A percentile compares a stretch with the other conserved stretches of the same genome.
phyloP scores from a whole-genome alignment of 1,140 invertebrate genomes.

The Drosophila azteca region DNA sequence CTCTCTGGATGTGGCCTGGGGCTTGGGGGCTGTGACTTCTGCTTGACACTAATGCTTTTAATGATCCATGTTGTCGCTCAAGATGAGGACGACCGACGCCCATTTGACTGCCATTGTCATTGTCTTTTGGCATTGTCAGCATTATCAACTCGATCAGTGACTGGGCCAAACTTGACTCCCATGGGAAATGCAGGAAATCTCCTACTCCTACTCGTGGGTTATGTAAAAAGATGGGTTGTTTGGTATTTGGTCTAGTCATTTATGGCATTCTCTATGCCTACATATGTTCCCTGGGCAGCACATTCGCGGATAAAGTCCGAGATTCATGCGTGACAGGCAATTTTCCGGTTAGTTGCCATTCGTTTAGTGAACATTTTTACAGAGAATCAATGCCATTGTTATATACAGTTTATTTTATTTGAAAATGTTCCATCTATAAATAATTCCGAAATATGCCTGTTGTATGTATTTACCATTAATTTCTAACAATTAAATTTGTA shows the following conservation, averaged over 20 bases:
- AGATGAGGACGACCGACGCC: constrained; percentile 23
- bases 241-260: not conserved
- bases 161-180: constrained; percentile 25
- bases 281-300: no score
- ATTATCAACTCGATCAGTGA: constrained; percentile 32
- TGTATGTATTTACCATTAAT: no score
- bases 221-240: constrained; percentile 16
- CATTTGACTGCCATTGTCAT: constrained; percentile 50
- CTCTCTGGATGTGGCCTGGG: constrained; percentile 9
- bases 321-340: no score
- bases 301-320: no score
- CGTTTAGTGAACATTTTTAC: no score
- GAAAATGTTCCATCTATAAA: no score
- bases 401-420: no score
- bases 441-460: no score
- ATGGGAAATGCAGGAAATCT: constrained; percentile 13
- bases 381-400: no score
- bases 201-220: constrained; percentile 8
- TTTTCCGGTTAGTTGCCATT: no score
- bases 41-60: constrained; percentile 50
- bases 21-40: constrained; percentile 40
- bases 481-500: no score
- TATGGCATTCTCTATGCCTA: no score
- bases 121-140: constrained; percentile 27
- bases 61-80: constrained; percentile 51